Evolutionary conservation across 2,888 invertebrate species (phyloP), one percentile per base, ranked within the genome.

Genomic region (Resseliella maxima): DNA sequence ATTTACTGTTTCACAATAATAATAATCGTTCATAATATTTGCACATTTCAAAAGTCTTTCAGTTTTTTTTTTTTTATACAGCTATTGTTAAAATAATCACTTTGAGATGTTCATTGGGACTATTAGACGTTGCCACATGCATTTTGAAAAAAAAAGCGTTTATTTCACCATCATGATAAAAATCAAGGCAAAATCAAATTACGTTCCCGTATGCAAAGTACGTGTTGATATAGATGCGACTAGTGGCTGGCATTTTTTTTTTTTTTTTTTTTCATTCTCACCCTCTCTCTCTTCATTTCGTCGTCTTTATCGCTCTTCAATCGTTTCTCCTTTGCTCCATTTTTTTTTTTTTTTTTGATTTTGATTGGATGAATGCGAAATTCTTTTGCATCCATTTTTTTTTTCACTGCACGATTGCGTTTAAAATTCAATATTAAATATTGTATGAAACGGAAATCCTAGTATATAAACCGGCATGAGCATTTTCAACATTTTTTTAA

Each of bases 351-450:
- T 31, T 72, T 31, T 31, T 72, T 2, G 31, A 31, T 72, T 72
- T 72, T 31, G 31, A 72, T 72, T 15, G 35, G 24, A 83, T 83
- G 38, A 83, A 83, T 83, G 38, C 83, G 38, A 83, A 83, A 38
- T 83, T 83, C n/a, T n/a, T 83, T 83, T 83, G 38, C 5, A 38
- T 83, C 38, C 21, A n/a, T 5, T 38, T n/a, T 24, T 38, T 38
- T 83, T 3, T 64, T 54, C 5, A 35, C 72, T 36, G 83, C 83
- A 83, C 83, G 83, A 83, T 83, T 83, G 83, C 83, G 38, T 83
- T 83, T 38, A 83, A 83, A 83, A 83, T 83, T 83, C 38, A 83
- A 83, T 83, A 83, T 83, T 83, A 83, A 83, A 83, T 83, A 83
- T 83, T 83, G 38, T 31, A 36, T 36, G 36, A 81, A 36, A 81